A percentile compares a stretch with the other conserved stretches of the same genome.
These are phyloP conservation scores for Sebastiscus tertius DNA, from an alignment of 2,797 vertebrate species.

Conservation along the genomic window DNA sequence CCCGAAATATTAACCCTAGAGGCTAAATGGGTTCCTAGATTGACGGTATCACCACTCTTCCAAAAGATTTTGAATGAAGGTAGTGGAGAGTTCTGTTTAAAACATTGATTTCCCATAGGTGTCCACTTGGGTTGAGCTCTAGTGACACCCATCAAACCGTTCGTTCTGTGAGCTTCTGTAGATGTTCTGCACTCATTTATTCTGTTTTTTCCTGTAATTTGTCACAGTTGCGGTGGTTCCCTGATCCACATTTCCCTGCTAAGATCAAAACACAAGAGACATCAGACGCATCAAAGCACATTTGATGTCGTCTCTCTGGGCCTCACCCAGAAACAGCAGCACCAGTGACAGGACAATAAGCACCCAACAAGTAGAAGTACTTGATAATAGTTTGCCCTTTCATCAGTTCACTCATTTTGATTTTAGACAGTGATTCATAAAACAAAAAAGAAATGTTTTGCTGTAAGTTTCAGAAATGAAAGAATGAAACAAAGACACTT, in stretches of 20 bases:
- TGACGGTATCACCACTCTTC: neutral
- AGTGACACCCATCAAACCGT: neutral
- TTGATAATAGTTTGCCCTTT: neutral
- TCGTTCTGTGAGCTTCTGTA: neutral
- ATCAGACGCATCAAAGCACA: slow-evolving; percentile 11
- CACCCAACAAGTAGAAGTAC: neutral
- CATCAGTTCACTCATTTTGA: neutral
- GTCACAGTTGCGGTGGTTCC: slow-evolving; percentile 3
- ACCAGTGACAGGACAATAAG: neutral
- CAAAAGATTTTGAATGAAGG: neutral
- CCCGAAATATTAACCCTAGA: neutral
- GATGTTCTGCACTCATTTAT: neutral
- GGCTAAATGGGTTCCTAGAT: neutral
- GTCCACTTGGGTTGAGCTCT: neutral
- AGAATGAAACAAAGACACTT: neutral
- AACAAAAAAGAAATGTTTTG: neutral
- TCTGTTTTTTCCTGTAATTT: neutral
- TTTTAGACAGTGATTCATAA: neutral
- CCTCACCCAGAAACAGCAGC: slow-evolving; percentile 13
- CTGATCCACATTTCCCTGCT: neutral
- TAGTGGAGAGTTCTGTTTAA: neutral
- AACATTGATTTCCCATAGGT: neutral
- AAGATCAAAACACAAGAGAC: slow-evolving; percentile 29
- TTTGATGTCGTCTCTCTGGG: slow-evolving; percentile 2
- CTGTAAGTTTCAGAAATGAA: neutral